Conservation (phyloP, 2,797 vertebrate genomes). For the Myotis pilosus region DNA sequence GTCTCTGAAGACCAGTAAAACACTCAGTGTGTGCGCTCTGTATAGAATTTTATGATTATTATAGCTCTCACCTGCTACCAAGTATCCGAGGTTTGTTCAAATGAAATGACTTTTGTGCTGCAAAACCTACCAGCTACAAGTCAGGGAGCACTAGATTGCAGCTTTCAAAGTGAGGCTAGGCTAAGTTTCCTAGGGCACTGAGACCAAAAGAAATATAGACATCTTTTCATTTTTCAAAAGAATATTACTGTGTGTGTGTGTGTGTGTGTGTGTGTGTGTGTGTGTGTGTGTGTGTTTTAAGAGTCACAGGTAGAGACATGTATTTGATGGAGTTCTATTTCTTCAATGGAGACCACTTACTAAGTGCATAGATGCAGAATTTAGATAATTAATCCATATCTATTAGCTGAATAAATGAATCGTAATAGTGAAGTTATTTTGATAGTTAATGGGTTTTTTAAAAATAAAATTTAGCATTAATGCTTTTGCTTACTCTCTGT, state of each 20-base stretch:
- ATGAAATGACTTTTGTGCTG: constrained; percentile 13
- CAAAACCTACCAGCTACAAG: not conserved
- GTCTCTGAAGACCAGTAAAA: constrained; percentile 19
- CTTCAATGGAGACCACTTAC: not conserved
- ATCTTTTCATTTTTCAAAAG: not conserved
- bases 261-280: not conserved
- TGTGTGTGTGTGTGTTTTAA: not conserved
- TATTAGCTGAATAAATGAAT: not conserved
- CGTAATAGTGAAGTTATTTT: not conserved
- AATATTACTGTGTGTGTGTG: not conserved
- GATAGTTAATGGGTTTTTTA: not conserved
- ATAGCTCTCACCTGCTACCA: constrained; percentile 26
- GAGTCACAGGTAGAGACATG: not conserved
- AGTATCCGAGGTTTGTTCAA: constrained; percentile 52
- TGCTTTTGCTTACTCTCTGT: not conserved
- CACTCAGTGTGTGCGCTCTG: not conserved
- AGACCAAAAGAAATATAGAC: not conserved
- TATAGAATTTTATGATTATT: constrained; percentile 57
- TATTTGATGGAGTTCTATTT: not conserved
- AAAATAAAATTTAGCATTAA: not conserved
- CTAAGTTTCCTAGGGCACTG: not conserved
- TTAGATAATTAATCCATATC: not conserved
- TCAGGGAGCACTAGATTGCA: not conserved
- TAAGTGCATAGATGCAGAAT: not conserved
- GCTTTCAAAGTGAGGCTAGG: not conserved